These are phyloP conservation scores for Siniperca scherzeri DNA, from an alignment of 2,797 vertebrate genomes.

Conservation along the genomic window DNA sequence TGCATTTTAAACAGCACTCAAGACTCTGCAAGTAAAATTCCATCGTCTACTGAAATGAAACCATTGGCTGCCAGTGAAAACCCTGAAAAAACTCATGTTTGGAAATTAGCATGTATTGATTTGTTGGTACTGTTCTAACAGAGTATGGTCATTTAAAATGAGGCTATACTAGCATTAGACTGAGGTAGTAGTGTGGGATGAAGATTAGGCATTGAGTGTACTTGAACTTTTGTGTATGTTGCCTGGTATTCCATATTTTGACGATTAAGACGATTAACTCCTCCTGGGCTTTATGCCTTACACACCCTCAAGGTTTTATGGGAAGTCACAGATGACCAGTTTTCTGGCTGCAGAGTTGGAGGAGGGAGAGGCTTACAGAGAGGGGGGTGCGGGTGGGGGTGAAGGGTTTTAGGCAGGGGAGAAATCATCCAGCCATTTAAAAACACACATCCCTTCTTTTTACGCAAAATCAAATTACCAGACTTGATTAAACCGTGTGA, in stretches of 20 bases:
- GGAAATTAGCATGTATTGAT: no score
- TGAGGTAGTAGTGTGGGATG: neutral
- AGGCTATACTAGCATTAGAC: neutral
- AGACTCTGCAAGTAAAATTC: neutral
- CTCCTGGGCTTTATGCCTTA: constrained; percentile 27
- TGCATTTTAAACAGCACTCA: no score
- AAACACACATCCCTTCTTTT: constrained; percentile 55
- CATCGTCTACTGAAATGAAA: neutral
- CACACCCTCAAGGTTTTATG: constrained; percentile 50
- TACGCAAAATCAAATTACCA: constrained; percentile 64
- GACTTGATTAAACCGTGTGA: constrained; percentile 69
- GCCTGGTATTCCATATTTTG: constrained; percentile 25
- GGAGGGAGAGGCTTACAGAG: constrained; percentile 5
- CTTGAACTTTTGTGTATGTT: neutral
- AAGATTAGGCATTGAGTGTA: neutral
- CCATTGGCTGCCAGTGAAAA: neutral
- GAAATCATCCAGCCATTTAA: constrained; percentile 61
- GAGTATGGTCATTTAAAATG: neutral
- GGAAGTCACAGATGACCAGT: constrained; percentile 59
- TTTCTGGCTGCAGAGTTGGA: constrained; percentile 53
- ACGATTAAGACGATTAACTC: constrained; percentile 54
- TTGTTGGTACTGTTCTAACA: neutral
- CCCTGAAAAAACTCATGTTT: neutral
- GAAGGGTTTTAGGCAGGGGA: neutral
- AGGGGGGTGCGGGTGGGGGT: no score